phyloP scores from a whole-genome alignment of 2,113 vertebrate species.

The Ictidomys tridecemlineatus region DNA sequence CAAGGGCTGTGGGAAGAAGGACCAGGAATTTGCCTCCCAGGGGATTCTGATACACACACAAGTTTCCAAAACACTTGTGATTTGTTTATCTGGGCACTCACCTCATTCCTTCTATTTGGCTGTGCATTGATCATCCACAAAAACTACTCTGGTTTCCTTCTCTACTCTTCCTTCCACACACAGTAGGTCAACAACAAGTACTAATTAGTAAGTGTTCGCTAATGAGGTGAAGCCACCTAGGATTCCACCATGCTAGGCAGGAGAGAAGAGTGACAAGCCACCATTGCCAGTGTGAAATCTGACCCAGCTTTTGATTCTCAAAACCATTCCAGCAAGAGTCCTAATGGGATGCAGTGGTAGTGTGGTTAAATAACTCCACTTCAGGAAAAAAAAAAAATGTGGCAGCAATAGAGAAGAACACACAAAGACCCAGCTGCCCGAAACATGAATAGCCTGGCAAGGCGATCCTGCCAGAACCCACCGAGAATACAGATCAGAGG shows the following conservation, averaged over 20 bases:
- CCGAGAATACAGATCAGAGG: conserved; percentile 78
- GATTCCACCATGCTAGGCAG: background rate
- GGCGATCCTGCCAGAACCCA: conserved; percentile 22
- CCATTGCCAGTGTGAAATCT: background rate
- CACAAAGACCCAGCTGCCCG: conserved; percentile 80
- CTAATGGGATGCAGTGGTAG: background rate
- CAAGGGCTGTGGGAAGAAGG: background rate
- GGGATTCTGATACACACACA: background rate
- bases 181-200: background rate
- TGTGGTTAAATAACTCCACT: conserved; percentile 38
- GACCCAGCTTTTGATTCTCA: background rate
- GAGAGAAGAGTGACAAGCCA: background rate
- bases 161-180: no score
- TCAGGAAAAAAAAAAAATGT: background rate
- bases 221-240: background rate
- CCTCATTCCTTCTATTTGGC: background rate
- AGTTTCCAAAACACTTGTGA: background rate
- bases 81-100: no score
- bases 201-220: background rate
- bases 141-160: background rate
- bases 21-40: background rate
- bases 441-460: conserved; percentile 77
- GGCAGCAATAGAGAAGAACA: conserved; percentile 47
- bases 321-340: background rate
- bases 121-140: background rate